Percentiles rank a stretch among this genome's conserved stretches.
phyloP scores from a whole-genome alignment of 1,140 invertebrate genomes.

The Drosophila bipectinata region DNA sequence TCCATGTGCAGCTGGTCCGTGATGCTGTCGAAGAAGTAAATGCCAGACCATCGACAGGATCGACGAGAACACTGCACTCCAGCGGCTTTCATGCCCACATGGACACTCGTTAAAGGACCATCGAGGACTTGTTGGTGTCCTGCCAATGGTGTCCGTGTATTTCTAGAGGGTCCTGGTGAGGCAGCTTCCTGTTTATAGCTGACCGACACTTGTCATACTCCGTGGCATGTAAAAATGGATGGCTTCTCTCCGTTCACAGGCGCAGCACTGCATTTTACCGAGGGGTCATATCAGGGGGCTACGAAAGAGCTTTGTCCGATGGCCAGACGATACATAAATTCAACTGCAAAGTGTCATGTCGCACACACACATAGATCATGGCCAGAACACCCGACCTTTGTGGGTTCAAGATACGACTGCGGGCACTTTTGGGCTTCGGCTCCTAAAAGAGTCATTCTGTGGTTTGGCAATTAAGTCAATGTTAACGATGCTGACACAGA shows the following conservation, averaged over 20 bases:
- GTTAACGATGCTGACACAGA: slow-evolving; percentile 41
- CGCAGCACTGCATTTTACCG: slow-evolving; percentile 18
- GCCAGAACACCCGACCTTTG: slow-evolving; percentile 5
- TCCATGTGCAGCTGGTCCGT: background rate
- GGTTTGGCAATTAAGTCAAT: slow-evolving; percentile 56
- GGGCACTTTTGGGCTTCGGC: slow-evolving; percentile 4
- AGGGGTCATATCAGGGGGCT: slow-evolving; percentile 7
- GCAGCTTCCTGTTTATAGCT: slow-evolving; percentile 54
- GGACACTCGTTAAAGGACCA: slow-evolving; percentile 24
- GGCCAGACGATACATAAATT: slow-evolving; percentile 54
- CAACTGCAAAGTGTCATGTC: slow-evolving; percentile 34
- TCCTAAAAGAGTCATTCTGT: slow-evolving; percentile 52
- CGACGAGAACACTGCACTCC: slow-evolving; percentile 25
- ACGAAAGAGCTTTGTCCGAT: slow-evolving; percentile 1
- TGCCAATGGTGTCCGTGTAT: slow-evolving; percentile 17
- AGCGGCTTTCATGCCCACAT: slow-evolving; percentile 18
- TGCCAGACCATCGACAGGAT: slow-evolving; percentile 20
- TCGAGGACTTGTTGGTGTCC: slow-evolving; percentile 27
- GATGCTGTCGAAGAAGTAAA: background rate
- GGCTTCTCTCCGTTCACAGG: slow-evolving; percentile 1
- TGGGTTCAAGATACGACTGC: slow-evolving; percentile 36
- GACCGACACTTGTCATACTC: slow-evolving; percentile 63
- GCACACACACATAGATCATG: slow-evolving; percentile 52
- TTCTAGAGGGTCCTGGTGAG: slow-evolving; percentile 40
- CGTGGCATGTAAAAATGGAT: slow-evolving; percentile 48